These are phyloP conservation scores for Lymantria dispar DNA, from an alignment of 2,888 invertebrate species.

Conservation along the genomic window DNA sequence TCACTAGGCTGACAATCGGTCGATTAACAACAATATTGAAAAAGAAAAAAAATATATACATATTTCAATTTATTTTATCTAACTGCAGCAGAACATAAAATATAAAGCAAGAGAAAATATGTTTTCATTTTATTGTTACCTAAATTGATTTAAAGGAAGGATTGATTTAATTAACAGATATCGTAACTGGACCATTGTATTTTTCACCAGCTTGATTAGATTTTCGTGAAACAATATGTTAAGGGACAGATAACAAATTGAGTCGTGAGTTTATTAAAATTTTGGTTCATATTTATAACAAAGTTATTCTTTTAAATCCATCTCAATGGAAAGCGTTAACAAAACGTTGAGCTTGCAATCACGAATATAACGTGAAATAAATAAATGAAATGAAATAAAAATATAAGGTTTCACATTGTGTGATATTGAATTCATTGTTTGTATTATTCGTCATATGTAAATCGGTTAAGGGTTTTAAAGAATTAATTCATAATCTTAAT, in stretches of 20 bases:
- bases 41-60: no score
- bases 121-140: slow-evolving; percentile 32
- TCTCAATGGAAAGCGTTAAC: slow-evolving; percentile 24
- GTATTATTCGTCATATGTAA: no score
- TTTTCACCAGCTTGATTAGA: slow-evolving; percentile 68
- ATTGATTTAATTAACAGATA: slow-evolving; percentile 76
- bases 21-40: no score
- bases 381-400: slow-evolving; percentile 22
- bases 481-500: no score
- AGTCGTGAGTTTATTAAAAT: slow-evolving; percentile 61
- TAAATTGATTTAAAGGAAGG: slow-evolving; percentile 51
- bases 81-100: slow-evolving; percentile 1
- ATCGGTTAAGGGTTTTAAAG: no score
- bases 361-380: slow-evolving; percentile 16
- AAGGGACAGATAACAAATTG: slow-evolving; percentile 69
- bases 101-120: slow-evolving; percentile 13
- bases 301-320: slow-evolving; percentile 45
- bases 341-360: slow-evolving; percentile 17
- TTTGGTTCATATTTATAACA: slow-evolving; percentile 45
- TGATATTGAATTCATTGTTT: no score
- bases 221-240: slow-evolving; percentile 70
- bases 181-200: slow-evolving; percentile 64
- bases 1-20: no score
- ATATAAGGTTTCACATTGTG: background rate
- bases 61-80: no score